A percentile compares a stretch with the other conserved stretches of the same genome.
phyloP scores from a whole-genome alignment of 2,113 vertebrate genomes.

The Arvicanthis niloticus region DNA sequence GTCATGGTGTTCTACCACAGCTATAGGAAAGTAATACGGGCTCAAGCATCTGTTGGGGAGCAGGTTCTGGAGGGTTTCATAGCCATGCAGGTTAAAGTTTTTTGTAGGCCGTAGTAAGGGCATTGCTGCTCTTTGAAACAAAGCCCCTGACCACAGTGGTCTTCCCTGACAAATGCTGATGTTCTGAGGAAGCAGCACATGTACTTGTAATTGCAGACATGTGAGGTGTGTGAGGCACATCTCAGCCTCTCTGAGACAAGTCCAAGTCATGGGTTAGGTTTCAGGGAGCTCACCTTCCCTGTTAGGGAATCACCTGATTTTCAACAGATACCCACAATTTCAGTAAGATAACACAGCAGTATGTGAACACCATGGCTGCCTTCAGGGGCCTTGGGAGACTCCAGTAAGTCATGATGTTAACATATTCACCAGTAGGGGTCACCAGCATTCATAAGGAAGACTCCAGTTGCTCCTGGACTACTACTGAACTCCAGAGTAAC shows the following conservation, averaged over 20 bases:
- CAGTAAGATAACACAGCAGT: neutral
- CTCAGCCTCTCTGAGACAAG: neutral
- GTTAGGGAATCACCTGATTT: neutral
- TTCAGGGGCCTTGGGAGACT: neutral
- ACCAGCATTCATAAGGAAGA: fast-evolving
- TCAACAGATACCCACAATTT: neutral
- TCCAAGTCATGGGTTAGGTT: neutral
- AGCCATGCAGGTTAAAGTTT: fast-evolving
- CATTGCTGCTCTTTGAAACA: neutral
- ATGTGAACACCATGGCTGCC: neutral
- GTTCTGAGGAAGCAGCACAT: fast-evolving
- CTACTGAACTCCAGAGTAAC: neutral
- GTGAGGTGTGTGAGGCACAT: fast-evolving
- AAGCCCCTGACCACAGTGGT: neutral
- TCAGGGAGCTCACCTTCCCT: neutral
- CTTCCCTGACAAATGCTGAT: no score
- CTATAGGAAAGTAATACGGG: neutral
- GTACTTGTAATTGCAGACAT: fast-evolving
- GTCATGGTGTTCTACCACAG: neutral
- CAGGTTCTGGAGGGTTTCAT: fast-evolving
- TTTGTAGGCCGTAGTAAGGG: neutral
- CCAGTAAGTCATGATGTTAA: fast-evolving
- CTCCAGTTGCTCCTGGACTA: neutral
- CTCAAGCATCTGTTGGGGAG: fast-evolving
- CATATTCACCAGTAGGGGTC: neutral